These are phyloP conservation scores for Leptinotarsa peninsularis DNA, from an alignment of 2,888 invertebrate species.

Conservation along the genomic window DNA sequence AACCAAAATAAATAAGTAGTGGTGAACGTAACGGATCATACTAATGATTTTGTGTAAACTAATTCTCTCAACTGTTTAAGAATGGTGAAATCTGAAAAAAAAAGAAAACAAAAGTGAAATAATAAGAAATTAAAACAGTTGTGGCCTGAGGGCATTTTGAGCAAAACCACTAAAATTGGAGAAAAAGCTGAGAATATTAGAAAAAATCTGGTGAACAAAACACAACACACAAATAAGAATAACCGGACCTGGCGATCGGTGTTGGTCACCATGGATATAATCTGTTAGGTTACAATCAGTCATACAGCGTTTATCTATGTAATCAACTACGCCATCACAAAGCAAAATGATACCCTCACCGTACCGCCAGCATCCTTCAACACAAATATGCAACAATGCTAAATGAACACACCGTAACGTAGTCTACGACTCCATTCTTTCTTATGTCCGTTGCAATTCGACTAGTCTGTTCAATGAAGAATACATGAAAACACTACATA, in stretches of 20 bases:
- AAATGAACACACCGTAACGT: conserved; percentile 48
- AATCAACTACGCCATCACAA: conserved; percentile 56
- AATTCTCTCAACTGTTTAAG: conserved; percentile 47
- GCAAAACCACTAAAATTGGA: conserved; percentile 63
- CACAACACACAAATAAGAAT: conserved; percentile 63
- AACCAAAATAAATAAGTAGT: conserved; percentile 53
- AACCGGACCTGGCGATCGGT: conserved; percentile 50
- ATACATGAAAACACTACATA: conserved; percentile 66
- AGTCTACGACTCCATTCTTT: conserved; percentile 25
- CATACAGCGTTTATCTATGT: conserved; percentile 47
- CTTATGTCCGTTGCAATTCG: conserved; percentile 57
- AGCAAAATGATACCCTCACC: conserved; percentile 52
- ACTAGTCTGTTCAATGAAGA: conserved; percentile 60
- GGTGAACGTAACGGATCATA: conserved; percentile 53
- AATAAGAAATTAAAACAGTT: conserved; percentile 51
- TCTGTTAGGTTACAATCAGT: conserved; percentile 50
- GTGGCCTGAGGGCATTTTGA: conserved; percentile 62
- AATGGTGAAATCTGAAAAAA: conserved; percentile 29
- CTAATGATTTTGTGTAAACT: conserved; percentile 52
- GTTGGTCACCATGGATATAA: conserved; percentile 49
- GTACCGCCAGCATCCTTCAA: conserved; percentile 49
- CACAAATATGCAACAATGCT: conserved; percentile 59
- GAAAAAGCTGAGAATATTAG: conserved; percentile 60
- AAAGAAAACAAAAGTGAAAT: conserved; percentile 47
- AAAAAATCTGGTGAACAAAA: conserved; percentile 58